Conservation (phyloP, 2,113 vertebrate genomes). For the Merops nubicus region DNA sequence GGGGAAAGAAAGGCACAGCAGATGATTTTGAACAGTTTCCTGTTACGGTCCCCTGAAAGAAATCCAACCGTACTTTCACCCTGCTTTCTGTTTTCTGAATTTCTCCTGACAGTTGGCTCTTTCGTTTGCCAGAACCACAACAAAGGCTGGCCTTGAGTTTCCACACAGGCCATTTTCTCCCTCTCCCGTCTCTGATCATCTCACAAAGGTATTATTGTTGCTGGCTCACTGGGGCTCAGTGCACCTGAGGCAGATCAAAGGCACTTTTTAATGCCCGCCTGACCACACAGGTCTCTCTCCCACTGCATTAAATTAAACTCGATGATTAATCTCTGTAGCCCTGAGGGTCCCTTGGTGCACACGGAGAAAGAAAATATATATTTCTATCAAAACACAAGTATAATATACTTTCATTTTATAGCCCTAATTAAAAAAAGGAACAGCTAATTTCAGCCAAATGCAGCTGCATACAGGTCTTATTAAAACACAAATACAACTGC, state of each 20-base stretch:
- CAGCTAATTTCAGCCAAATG: slow-evolving; percentile 75
- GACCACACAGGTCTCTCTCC: slow-evolving; percentile 78
- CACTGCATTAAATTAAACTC: slow-evolving; percentile 77
- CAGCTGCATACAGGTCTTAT: slow-evolving; percentile 73
- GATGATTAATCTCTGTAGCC: slow-evolving; percentile 78
- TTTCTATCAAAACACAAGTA: slow-evolving; percentile 72
- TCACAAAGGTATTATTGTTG: slow-evolving; percentile 83
- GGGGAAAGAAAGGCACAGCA: not conserved
- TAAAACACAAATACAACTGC: slow-evolving; percentile 66
- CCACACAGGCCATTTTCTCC: slow-evolving; percentile 66
- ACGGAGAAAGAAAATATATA: slow-evolving; percentile 61
- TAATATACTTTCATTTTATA: slow-evolving; percentile 78
- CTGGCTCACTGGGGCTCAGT: slow-evolving; percentile 55
- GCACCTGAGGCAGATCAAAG: slow-evolving; percentile 83
- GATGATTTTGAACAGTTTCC: slow-evolving; percentile 63
- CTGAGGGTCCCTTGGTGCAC: slow-evolving; percentile 69
- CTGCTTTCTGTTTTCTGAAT: slow-evolving; percentile 75
- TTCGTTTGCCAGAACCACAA: slow-evolving; percentile 80
- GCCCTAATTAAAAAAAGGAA: slow-evolving; percentile 75
- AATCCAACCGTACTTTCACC: slow-evolving; percentile 49
- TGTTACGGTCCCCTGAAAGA: slow-evolving; percentile 59
- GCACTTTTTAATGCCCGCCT: slow-evolving; percentile 66
- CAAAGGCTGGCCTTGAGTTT: slow-evolving; percentile 78
- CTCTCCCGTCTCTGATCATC: slow-evolving; percentile 65
- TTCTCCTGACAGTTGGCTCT: slow-evolving; percentile 76